Evolutionary conservation across 2,888 invertebrate species (phyloP), one percentile per base, ranked within the genome.

Genomic region (Standfussiana lucernea): DNA sequence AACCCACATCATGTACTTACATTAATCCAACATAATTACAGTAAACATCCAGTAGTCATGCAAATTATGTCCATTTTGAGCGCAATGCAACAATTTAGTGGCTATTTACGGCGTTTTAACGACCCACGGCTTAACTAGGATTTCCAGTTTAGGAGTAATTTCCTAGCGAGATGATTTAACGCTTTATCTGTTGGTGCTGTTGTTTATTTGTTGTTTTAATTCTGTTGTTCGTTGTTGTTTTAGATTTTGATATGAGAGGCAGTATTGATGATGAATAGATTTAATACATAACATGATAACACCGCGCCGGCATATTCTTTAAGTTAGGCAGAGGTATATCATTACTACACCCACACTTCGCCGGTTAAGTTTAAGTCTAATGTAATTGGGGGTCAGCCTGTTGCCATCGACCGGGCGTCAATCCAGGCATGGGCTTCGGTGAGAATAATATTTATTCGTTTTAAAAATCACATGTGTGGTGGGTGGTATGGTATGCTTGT

Each of bases 101-200:
- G 62, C 72, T 89, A 90, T 90, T 90, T 86, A 90, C 89, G 84
- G 73, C 83, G 64, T 85, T 90, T 88, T 88, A 89, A 89, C 88
- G 89, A 88, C 80, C 75, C 67, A 32, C 47, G 72, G 78, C 77
- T 83, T 82, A 82, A 82, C 78, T 83, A 79, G 82, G 76, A 79
- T 83, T 85, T 73, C 75, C 84, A 84, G 76, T 86, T 86, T 77
- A 75, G 80, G 69, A 74, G 76, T 80, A 80, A 87, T 86, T 83
- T 82, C 84, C 82, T 80, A 75, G 66, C 53, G 65, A 35, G 47
- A 81, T 86, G 77, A 86, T 88, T 83, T 84, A 85, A 77, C 61
- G 70, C 42, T 74, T 72, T 79, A 71, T 85, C 68, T 71, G 70
- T 59, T 11, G n/a, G 59, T n/a, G 10, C 18, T 66, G n/a, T 37